phyloP scores from a whole-genome alignment of 2,113 vertebrate genomes.

The Ornithorhynchus anatinus region DNA sequence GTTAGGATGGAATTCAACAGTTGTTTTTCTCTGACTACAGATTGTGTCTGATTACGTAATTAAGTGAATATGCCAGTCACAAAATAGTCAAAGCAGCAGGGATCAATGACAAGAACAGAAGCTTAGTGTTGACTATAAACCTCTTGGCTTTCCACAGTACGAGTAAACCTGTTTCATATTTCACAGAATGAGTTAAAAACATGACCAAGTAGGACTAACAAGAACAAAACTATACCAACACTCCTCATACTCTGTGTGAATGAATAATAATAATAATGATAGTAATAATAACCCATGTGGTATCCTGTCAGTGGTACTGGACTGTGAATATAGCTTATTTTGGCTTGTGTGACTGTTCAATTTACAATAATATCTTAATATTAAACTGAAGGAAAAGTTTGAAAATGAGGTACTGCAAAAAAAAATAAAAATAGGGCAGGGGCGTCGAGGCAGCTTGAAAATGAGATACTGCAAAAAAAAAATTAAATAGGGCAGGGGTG shows the following conservation, averaged over 20 bases:
- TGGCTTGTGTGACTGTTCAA: neutral
- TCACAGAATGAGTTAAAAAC: conserved; percentile 22
- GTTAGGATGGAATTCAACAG: conserved; percentile 51
- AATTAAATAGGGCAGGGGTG: neutral
- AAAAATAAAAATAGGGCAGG: no score
- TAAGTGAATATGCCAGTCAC: conserved; percentile 36
- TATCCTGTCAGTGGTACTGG: no score
- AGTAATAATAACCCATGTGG: no score
- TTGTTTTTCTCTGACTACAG: conserved; percentile 33
- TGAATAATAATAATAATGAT: no score
- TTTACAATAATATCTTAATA: no score
- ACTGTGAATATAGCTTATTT: neutral
- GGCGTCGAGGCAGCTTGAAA: neutral
- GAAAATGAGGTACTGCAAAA: no score
- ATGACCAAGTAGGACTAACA: conserved; percentile 14
- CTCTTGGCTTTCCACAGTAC: neutral
- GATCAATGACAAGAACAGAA: neutral
- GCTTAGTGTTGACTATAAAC: neutral
- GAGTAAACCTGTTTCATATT: conserved; percentile 5
- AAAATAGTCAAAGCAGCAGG: conserved; percentile 41
- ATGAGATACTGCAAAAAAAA: neutral
- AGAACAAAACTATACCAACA: neutral
- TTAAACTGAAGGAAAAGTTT: no score
- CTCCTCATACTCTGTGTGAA: neutral
- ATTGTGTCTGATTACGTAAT: conserved; percentile 42